A percentile compares a stretch with the other conserved stretches of the same genome.
Evolutionary conservation across 2,113 vertebrate species (phyloP).

Genomic region (Protobothrops flavoviridis): DNA sequence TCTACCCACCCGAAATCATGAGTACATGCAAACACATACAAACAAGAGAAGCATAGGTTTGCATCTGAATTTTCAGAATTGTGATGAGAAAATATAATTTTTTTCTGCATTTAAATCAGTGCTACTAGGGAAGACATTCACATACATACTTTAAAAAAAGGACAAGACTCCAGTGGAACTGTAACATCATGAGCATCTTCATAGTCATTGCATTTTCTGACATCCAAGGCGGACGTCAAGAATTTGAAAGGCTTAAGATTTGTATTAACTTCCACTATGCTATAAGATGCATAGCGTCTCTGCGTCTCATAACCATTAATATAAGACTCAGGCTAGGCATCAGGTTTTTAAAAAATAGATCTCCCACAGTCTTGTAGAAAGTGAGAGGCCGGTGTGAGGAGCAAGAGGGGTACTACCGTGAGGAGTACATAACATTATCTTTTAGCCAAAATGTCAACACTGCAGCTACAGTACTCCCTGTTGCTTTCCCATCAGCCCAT

Average conservation of each 20-base stretch:
- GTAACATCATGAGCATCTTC: background rate
- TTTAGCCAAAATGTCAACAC: background rate
- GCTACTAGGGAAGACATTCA: background rate
- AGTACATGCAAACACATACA: background rate
- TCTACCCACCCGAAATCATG: background rate
- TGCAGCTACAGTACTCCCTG: background rate
- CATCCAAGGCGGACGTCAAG: background rate
- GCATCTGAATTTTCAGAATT: background rate
- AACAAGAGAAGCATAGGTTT: background rate
- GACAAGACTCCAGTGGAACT: constrained; percentile 21
- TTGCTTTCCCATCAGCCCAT: background rate
- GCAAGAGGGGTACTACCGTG: background rate
- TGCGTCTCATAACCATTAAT: background rate
- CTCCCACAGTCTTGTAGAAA: background rate
- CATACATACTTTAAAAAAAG: background rate
- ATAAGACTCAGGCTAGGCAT: background rate
- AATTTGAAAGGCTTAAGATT: background rate
- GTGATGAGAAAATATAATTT: background rate
- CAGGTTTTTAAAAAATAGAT: background rate
- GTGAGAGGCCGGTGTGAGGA: background rate
- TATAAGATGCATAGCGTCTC: background rate
- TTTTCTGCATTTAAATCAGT: background rate
- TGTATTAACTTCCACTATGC: background rate
- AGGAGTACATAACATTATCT: background rate
- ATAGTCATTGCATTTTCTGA: background rate